phyloP scores from a whole-genome alignment of 2,797 vertebrate genomes.

The Anableps anableps region DNA sequence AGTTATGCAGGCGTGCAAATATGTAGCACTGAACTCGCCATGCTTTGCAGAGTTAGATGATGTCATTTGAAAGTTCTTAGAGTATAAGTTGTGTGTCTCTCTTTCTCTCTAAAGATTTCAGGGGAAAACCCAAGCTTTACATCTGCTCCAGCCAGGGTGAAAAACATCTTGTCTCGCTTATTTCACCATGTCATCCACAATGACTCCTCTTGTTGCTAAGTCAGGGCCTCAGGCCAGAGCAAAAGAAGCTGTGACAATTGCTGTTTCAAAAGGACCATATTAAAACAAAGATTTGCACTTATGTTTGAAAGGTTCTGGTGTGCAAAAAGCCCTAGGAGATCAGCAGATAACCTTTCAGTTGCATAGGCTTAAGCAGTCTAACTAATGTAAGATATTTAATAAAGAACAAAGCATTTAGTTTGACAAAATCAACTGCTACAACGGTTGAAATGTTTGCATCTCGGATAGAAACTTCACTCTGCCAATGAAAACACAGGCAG shows the following conservation, averaged over 20 bases:
- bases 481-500: slow-evolving; percentile 70
- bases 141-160: slow-evolving; percentile 29
- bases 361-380: slow-evolving; percentile 10
- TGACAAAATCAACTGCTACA: neutral
- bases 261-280: slow-evolving; percentile 28
- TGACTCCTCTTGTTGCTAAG: slow-evolving; percentile 43
- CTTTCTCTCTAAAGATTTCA: slow-evolving; percentile 31
- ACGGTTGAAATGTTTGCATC: slow-evolving; percentile 10
- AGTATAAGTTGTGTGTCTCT: slow-evolving; percentile 32
- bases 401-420: slow-evolving; percentile 11
- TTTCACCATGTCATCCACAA: slow-evolving; percentile 40
- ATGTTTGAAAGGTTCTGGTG: slow-evolving; percentile 28
- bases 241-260: slow-evolving; percentile 42
- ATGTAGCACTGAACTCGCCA: slow-evolving; percentile 62
- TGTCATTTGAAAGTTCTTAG: slow-evolving; percentile 64
- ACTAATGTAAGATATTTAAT: slow-evolving; percentile 33
- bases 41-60: slow-evolving; percentile 59
- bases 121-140: slow-evolving; percentile 64
- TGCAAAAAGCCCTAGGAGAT: neutral
- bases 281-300: slow-evolving; percentile 13
- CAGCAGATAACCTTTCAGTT: slow-evolving; percentile 4
- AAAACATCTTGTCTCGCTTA: slow-evolving; percentile 45
- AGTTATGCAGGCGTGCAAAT: slow-evolving; percentile 64
- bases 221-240: slow-evolving; percentile 27
- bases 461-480: slow-evolving; percentile 17